A percentile compares a stretch with the other conserved stretches of the same genome.
phyloP scores from a whole-genome alignment of 2,113 vertebrate genomes.

The Macrotis lagotis region DNA sequence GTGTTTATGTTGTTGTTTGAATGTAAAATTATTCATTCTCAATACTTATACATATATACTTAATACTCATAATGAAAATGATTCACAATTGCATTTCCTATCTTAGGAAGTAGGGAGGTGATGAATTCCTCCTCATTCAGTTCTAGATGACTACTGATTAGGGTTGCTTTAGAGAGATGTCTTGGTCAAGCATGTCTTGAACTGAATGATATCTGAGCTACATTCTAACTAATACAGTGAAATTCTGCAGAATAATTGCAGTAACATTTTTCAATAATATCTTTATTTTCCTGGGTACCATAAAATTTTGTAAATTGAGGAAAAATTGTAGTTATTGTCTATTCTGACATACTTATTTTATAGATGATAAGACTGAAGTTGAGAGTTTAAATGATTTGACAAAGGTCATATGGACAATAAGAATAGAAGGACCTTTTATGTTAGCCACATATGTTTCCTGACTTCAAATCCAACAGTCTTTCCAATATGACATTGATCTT shows the following conservation, averaged over 20 bases:
- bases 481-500: background rate
- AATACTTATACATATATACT: background rate
- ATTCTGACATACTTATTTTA: too few relatives aligned
- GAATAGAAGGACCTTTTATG: background rate
- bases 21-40: background rate
- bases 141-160: background rate
- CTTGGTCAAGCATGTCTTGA: background rate
- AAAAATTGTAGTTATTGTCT: background rate
- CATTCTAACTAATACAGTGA: background rate
- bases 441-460: background rate
- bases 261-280: background rate
- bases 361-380: background rate
- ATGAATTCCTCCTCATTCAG: background rate
- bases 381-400: background rate
- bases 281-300: background rate
- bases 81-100: background rate
- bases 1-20: background rate
- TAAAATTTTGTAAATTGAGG: background rate
- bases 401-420: background rate
- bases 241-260: background rate
- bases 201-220: background rate
- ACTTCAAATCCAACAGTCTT: background rate
- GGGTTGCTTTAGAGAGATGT: background rate
- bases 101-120: background rate
- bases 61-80: conserved; percentile 1